phyloP scores from a whole-genome alignment of 2,888 invertebrate species.

The Bellardia pandia region DNA sequence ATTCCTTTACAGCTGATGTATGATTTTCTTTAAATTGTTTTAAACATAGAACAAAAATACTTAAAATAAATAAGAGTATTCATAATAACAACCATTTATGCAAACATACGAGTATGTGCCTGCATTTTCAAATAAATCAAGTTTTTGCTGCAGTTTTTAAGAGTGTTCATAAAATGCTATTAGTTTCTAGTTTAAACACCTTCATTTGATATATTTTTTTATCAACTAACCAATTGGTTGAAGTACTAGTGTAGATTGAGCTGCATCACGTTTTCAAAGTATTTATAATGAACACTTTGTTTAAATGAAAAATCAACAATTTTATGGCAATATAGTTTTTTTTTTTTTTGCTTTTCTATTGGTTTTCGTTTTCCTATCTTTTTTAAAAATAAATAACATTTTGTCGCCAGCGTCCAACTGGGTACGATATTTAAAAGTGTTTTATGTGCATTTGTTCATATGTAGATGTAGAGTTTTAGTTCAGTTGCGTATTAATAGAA shows the following conservation, averaged over 20 bases:
- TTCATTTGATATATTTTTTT: no score
- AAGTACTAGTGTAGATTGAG: no score
- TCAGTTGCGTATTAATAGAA: neutral
- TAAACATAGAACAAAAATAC: neutral
- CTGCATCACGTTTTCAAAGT: no score
- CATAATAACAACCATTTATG: neutral
- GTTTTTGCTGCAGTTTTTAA: no score
- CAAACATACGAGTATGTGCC: neutral
- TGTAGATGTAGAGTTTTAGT: neutral
- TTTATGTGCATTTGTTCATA: neutral
- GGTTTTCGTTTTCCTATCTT: no score
- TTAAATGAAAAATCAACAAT: slow-evolving; percentile 7
- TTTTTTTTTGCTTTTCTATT: neutral
- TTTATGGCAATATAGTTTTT: neutral
- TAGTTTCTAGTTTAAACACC: no score
- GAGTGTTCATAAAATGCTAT: no score
- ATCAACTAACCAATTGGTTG: no score
- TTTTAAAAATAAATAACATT: slow-evolving; percentile 2
- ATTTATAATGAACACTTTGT: neutral
- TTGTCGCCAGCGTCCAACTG: slow-evolving; percentile 3
- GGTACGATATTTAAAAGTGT: neutral
- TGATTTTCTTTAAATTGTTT: neutral
- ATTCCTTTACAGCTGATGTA: neutral
- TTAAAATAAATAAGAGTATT: neutral
- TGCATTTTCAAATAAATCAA: no score